phyloP scores from a whole-genome alignment of 2,797 vertebrate genomes.

The Tolypeutes matacus region DNA sequence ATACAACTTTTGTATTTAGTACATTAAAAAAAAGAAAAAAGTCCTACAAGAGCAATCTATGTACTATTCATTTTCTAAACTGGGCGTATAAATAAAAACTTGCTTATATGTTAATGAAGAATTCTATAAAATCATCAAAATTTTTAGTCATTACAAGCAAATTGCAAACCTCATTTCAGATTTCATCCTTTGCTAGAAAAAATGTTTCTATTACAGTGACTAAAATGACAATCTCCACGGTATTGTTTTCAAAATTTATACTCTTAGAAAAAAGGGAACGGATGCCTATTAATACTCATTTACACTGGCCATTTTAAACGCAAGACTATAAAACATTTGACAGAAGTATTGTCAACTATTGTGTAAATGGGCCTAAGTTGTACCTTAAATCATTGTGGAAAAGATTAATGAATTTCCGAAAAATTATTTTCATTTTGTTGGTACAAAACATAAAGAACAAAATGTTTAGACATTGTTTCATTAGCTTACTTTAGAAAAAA shows the following conservation, averaged over 20 bases:
- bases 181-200: neutral
- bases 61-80: conserved; percentile 48
- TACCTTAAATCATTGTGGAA: conserved; percentile 13
- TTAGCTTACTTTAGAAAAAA: conserved; percentile 37
- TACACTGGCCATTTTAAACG: conserved; percentile 5
- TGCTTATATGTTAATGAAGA: conserved; percentile 21
- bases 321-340: conserved; percentile 24
- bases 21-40: neutral
- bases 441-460: conserved; percentile 47
- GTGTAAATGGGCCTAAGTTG: neutral
- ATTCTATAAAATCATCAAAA: neutral
- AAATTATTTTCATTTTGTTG: conserved; percentile 22
- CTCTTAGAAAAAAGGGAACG: neutral
- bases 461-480: neutral
- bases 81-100: neutral
- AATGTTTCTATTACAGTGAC: neutral
- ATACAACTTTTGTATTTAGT: conserved; percentile 37
- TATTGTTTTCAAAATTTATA: neutral
- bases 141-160: conserved; percentile 29
- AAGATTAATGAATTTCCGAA: neutral
- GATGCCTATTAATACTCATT: neutral
- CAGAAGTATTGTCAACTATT: neutral
- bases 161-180: neutral
- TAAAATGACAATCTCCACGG: conserved; percentile 50
- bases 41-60: conserved; percentile 16